These are phyloP conservation scores for Synaphobranchus kaupii DNA, from an alignment of 2,797 vertebrate species.

Conservation along the genomic window DNA sequence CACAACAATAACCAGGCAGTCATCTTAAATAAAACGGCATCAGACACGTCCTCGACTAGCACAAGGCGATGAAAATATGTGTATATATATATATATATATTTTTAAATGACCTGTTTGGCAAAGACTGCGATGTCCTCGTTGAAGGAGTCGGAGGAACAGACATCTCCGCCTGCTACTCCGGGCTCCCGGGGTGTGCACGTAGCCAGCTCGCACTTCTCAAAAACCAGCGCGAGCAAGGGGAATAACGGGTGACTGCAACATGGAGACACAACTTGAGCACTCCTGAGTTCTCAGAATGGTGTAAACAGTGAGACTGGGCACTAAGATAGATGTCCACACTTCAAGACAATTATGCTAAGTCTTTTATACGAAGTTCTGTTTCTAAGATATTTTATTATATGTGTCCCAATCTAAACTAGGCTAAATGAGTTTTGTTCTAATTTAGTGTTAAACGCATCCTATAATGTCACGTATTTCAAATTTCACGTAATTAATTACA, in stretches of 20 bases:
- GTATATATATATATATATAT: conserved; percentile 37
- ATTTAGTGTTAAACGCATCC: conserved; percentile 43
- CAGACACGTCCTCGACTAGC: neutral
- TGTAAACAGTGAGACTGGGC: neutral
- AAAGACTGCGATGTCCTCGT: conserved; percentile 99
- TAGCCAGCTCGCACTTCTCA: conserved; percentile 99
- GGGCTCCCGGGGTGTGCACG: conserved; percentile 98
- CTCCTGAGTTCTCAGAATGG: conserved; percentile 46
- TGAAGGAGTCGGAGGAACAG: conserved; percentile 99
- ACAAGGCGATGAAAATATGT: conserved; percentile 9
- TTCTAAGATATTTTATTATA: conserved; percentile 30
- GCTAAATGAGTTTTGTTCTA: conserved; percentile 40
- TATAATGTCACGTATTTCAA: conserved; percentile 49
- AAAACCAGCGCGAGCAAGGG: conserved; percentile 98
- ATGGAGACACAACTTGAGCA: conserved; percentile 73
- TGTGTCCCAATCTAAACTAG: conserved; percentile 42
- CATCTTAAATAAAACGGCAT: neutral
- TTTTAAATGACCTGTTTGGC: conserved; percentile 92
- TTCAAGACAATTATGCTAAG: neutral
- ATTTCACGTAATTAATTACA: neutral
- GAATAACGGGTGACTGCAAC: conserved; percentile 97
- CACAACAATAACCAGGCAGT: neutral
- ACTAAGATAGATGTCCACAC: neutral
- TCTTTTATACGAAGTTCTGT: neutral
- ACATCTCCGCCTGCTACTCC: conserved; percentile 97